phyloP scores from a whole-genome alignment of 2,113 vertebrate genomes.

The Brienomyrus brachyistius region DNA sequence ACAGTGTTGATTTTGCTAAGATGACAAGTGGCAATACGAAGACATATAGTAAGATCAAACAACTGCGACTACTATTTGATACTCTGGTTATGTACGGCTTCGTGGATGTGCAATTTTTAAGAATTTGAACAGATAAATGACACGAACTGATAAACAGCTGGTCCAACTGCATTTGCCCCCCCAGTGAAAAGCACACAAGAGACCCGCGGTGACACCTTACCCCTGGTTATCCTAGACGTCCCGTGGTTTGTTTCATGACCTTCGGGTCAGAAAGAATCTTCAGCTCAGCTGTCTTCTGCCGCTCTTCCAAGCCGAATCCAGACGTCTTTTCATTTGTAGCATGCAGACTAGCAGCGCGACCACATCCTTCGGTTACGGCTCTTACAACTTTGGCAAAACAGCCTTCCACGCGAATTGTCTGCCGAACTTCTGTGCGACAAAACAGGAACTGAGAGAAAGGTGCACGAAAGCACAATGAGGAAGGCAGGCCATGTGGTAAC shows the following conservation, averaged over 20 bases:
- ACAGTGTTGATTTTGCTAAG: neutral
- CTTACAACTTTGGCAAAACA: slow-evolving; percentile 7
- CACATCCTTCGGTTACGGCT: slow-evolving; percentile 45
- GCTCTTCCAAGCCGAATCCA: slow-evolving; percentile 26
- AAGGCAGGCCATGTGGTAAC: slow-evolving; percentile 30
- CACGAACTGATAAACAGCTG: neutral
- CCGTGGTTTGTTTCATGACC: slow-evolving; percentile 27
- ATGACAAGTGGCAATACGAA: neutral
- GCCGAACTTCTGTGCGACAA: slow-evolving; percentile 30
- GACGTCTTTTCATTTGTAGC: slow-evolving; percentile 40
- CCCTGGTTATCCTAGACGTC: slow-evolving; percentile 39
- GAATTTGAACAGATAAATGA: neutral
- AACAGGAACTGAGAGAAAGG: slow-evolving; percentile 58
- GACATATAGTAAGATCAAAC: neutral
- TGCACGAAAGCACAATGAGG: slow-evolving; percentile 47
- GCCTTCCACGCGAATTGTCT: slow-evolving; percentile 20
- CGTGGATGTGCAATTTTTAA: neutral
- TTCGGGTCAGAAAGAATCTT: neutral
- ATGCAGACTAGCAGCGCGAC: slow-evolving; percentile 26
- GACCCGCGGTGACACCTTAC: neutral
- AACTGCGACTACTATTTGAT: neutral
- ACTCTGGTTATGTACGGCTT: neutral
- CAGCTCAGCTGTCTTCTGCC: neutral
- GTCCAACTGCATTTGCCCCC: neutral
- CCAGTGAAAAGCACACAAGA: neutral